Evolutionary conservation across 2,888 invertebrate genomes (phyloP).

Genomic region (Nephrocerus scutellatus): DNA sequence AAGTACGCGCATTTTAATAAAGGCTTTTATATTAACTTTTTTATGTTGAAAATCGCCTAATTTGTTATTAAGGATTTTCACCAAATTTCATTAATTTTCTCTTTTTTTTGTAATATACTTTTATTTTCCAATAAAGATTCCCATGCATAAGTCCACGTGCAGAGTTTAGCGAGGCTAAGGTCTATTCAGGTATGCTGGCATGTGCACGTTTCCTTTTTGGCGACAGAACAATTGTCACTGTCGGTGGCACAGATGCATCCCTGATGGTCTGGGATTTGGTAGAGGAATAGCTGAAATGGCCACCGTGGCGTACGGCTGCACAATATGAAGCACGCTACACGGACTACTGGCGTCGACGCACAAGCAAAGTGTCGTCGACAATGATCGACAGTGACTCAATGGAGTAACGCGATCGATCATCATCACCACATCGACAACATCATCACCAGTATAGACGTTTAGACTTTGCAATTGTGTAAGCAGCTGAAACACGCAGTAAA

Average conservation of each 20-base stretch:
- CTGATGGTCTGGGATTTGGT: conserved; percentile 87
- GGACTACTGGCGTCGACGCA: conserved; percentile 41
- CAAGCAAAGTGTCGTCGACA: conserved; percentile 43
- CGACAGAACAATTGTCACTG: conserved; percentile 75
- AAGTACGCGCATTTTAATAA: neutral
- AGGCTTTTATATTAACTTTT: neutral
- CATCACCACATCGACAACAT: no score
- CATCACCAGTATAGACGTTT: no score
- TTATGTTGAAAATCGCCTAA: no score
- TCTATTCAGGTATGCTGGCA: conserved; percentile 76
- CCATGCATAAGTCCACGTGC: conserved; percentile 80
- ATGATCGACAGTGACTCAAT: conserved; percentile 43
- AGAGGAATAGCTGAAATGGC: conserved; percentile 50
- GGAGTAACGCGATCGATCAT: conserved; percentile 34
- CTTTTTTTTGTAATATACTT: neutral
- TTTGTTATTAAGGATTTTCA: no score
- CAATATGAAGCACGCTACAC: conserved; percentile 37
- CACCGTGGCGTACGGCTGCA: conserved; percentile 43
- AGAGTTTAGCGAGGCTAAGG: conserved; percentile 82
- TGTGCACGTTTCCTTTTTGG: conserved; percentile 77
- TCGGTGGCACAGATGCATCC: conserved; percentile 82
- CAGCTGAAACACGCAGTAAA: no score
- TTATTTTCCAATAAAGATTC: conserved; percentile 52
- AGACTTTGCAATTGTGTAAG: no score
- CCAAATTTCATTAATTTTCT: neutral